Conservation (phyloP, 2,797 vertebrate species). For the Microctenopoma lineatum region DNA sequence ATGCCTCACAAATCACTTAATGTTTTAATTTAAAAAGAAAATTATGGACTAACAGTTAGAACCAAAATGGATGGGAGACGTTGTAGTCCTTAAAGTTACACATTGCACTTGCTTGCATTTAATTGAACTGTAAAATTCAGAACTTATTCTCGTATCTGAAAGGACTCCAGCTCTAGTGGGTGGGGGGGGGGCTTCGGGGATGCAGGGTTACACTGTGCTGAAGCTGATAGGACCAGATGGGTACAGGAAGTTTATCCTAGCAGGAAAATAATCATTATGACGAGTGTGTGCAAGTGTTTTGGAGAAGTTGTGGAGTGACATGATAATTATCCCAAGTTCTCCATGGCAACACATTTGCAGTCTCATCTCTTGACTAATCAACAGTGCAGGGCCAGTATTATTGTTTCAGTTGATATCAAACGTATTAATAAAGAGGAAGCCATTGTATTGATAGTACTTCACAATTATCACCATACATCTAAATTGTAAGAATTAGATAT, state of each 20-base stretch:
- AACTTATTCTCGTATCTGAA: conserved; percentile 10
- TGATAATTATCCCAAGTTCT: conserved; percentile 25
- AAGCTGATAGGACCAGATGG: conserved; percentile 30
- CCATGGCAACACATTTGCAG: conserved; percentile 33
- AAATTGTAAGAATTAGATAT: conserved; percentile 51
- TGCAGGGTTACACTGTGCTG: conserved; percentile 26
- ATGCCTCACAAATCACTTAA: neutral
- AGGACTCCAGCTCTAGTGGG: conserved; percentile 11
- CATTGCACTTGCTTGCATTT: neutral
- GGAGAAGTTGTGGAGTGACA: conserved; percentile 18
- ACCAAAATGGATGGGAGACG: neutral
- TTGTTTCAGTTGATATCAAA: conserved; percentile 48
- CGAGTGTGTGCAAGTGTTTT: conserved; percentile 22
- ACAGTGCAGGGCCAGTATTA: conserved; percentile 63
- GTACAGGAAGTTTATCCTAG: conserved; percentile 26
- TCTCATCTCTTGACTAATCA: conserved; percentile 35
- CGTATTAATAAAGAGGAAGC: conserved; percentile 54
- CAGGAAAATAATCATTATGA: conserved; percentile 46
- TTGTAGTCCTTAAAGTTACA: neutral
- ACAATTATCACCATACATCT: conserved; percentile 60
- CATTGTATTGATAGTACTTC: conserved; percentile 67
- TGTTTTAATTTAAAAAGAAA: neutral
- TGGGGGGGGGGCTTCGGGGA: neutral
- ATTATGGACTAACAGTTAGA: neutral
- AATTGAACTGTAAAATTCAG: neutral